These are phyloP conservation scores for Cryptus viduatorius DNA, from an alignment of 2,888 invertebrate species.

Conservation along the genomic window DNA sequence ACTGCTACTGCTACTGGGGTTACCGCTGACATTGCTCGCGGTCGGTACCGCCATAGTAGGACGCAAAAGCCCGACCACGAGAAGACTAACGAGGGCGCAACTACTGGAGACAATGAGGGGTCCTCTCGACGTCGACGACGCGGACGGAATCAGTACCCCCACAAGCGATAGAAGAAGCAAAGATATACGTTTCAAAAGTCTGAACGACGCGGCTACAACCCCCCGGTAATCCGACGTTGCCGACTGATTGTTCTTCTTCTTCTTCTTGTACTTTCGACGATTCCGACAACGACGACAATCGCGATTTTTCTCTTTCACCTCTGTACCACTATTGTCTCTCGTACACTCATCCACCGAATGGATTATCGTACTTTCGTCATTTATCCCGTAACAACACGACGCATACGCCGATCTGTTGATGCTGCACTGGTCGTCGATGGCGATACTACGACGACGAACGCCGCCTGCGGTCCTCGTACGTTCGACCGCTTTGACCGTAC, in stretches of 20 bases:
- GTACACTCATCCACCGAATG: background rate
- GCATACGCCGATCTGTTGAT: background rate
- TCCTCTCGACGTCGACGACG: slow-evolving; percentile 33
- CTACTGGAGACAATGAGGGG: slow-evolving; percentile 57
- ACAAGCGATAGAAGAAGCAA: slow-evolving; percentile 39
- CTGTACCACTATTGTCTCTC: background rate
- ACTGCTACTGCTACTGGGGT: slow-evolving; percentile 47
- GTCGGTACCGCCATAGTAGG: slow-evolving; percentile 64
- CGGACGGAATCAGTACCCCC: background rate
- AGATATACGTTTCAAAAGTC: slow-evolving; percentile 30
- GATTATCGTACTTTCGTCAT: background rate
- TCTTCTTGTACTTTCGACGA: too few species aligned
- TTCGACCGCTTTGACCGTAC: slow-evolving; percentile 35
- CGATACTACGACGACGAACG: slow-evolving; percentile 48
- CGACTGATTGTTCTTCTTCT: background rate
- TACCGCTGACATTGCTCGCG: slow-evolving; percentile 1
- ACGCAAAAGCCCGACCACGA: slow-evolving; percentile 58
- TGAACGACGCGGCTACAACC: slow-evolving; percentile 2
- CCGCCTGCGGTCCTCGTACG: slow-evolving; percentile 48
- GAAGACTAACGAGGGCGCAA: slow-evolving; percentile 66
- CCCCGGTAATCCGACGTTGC: slow-evolving; percentile 25
- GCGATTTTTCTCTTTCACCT: background rate
- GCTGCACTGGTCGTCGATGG: background rate
- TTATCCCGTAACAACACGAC: slow-evolving; percentile 11
- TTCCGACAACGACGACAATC: slow-evolving; percentile 2